These are phyloP conservation scores for Acanthopagrus latus DNA, from an alignment of 2,797 vertebrate species.

Conservation along the genomic window DNA sequence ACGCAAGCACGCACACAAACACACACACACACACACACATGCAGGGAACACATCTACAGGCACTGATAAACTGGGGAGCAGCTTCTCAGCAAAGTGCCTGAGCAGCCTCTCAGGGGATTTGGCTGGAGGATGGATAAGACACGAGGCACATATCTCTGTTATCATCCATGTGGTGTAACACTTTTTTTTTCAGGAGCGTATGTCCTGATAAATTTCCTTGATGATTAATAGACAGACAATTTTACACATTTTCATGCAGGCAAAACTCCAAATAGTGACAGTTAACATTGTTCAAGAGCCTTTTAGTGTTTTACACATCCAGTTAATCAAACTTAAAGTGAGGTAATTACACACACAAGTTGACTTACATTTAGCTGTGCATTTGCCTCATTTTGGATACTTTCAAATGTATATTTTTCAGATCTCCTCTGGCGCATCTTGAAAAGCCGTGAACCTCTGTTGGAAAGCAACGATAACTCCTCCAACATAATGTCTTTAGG, in stretches of 20 bases:
- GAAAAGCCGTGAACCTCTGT: slow-evolving; percentile 96
- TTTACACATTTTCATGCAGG: not conserved
- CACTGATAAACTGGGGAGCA: slow-evolving; percentile 71
- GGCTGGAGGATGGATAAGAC: slow-evolving; percentile 56
- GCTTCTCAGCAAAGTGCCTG: slow-evolving; percentile 65
- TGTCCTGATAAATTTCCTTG: slow-evolving; percentile 35
- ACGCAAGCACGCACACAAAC: slow-evolving; percentile 1
- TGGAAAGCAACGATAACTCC: slow-evolving; percentile 93
- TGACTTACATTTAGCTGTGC: slow-evolving; percentile 90
- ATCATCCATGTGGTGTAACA: slow-evolving; percentile 61
- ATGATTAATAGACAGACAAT: not conserved
- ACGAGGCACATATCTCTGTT: slow-evolving; percentile 62
- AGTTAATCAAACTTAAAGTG: not conserved
- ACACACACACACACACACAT: not conserved
- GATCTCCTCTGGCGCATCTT: slow-evolving; percentile 97
- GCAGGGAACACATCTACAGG: slow-evolving; percentile 38
- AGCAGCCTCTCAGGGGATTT: slow-evolving; percentile 58
- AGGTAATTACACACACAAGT: not conserved
- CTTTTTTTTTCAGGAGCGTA: slow-evolving; percentile 50
- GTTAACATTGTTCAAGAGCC: not conserved
- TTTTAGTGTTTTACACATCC: not conserved
- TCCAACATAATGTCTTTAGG: slow-evolving; percentile 99
- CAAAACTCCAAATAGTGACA: not conserved
- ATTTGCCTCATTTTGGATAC: slow-evolving; percentile 93
- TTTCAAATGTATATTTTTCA: slow-evolving; percentile 99